Percentiles rank a stretch among this genome's conserved stretches.
Conservation (phyloP, 2,113 vertebrate genomes). For the Cisticola juncidis region DNA sequence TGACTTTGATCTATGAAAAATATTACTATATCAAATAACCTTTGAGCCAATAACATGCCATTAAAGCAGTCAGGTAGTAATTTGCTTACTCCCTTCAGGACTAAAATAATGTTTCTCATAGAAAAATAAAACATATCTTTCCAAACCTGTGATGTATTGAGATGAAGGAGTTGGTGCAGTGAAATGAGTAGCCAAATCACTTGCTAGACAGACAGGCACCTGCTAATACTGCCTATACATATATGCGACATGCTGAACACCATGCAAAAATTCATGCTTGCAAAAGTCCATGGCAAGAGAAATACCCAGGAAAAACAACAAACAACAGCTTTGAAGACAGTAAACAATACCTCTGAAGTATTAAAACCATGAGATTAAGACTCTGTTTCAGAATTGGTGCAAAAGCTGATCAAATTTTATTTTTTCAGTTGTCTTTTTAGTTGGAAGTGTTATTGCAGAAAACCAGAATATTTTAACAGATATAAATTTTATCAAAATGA, state of each 20-base stretch:
- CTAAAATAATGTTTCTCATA: not conserved
- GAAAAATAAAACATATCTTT: not conserved
- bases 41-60: not conserved
- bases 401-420: not conserved
- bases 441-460: not conserved
- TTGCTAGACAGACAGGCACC: not conserved
- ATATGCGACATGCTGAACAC: rapidly evolving
- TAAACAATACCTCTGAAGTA: not conserved
- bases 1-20: not conserved
- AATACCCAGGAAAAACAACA: not conserved
- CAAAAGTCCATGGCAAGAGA: not conserved
- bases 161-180: not conserved
- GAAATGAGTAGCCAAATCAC: not conserved
- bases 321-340: not conserved
- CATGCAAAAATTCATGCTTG: not conserved
- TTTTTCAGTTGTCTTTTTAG: not conserved
- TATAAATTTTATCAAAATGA: not conserved
- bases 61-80: not conserved
- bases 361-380: not conserved
- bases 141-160: not conserved
- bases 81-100: not conserved
- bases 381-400: not conserved
- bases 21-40: not conserved
- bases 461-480: not conserved
- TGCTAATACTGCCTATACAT: not conserved